Evolutionary conservation across 1,140 invertebrate genomes (phyloP).

Genomic region (Camponotus vicinus): DNA sequence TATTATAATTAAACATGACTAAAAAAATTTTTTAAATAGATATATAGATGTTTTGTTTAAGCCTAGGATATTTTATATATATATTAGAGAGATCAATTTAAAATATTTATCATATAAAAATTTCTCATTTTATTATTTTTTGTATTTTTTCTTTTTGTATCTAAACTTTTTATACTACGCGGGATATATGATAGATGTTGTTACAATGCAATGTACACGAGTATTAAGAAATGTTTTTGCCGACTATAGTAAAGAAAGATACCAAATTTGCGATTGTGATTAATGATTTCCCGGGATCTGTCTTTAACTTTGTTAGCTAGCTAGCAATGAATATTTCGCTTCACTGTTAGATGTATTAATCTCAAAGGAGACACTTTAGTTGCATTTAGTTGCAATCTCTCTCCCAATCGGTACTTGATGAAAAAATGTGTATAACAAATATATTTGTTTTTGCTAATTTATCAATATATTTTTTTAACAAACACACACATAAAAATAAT

Average conservation of each 20-base stretch:
- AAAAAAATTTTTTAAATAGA: not conserved
- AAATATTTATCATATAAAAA: too few relatives aligned
- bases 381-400: not conserved
- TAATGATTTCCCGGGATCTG: conserved; percentile 16
- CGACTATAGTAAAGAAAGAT: conserved; percentile 23
- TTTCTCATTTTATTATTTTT: not conserved
- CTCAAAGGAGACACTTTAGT: not conserved
- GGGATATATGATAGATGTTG: not conserved
- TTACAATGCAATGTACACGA: not conserved
- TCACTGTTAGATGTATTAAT: not conserved
- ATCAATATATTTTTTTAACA: not conserved
- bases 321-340: not conserved
- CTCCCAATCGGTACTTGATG: not conserved
- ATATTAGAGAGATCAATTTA: not conserved
- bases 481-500: not conserved
- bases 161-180: conserved; percentile 9
- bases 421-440: not conserved
- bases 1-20: too few relatives aligned
- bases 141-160: not conserved
- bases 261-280: conserved; percentile 33
- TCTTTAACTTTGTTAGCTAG: conserved; percentile 1
- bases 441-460: conserved; percentile 5
- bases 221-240: conserved; percentile 45
- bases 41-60: not conserved
- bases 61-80: not conserved